Base-by-base conservation (phyloP, 92 coral and sea anemone species). In the Muricea muricata region DNA sequence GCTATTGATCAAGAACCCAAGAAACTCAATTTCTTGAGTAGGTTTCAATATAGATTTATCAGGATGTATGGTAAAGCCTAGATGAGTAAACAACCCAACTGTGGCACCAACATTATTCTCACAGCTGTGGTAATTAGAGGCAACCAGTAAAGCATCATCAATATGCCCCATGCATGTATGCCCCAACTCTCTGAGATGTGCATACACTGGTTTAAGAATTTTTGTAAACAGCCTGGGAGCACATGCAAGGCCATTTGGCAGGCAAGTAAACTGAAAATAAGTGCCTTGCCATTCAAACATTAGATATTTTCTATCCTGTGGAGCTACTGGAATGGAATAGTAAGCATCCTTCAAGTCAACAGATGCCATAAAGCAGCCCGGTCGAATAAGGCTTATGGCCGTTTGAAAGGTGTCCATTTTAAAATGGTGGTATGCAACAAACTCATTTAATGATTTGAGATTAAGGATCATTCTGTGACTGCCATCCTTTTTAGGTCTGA, bases 171-270 rank as follows among this genome's bases (percentile, higher is more conserved):
- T 75, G 50, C 71, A 65, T 32, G 31, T 52, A 46, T 77, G 72
- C 14, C 89, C 84, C 18, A 46, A 45, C 39, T 25, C 34, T 31
- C 79, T 32, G 1, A 77, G 67, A 41, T 48, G 78, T 28, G 89
- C 48, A 47, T 74, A 70, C 2, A 67, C 84, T 65, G 89, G 89
- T 78, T 85, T 85, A 37, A 85, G 65, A 12, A 78, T 39, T 78
- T 85, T 85, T 4, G 89, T 85, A 56, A 85, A 85, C 24, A 34
- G 13, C 7, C 89, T 35, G 10, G 79, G 84, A 24, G 89, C 89
- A 85, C 79, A 77, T 34, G 79, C 42, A 0, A 73, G 33, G 1
- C 79, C 79, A 73, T 73, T 73, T 7, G 79, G 79, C 20, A 69
- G 75, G 75, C 75, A 69, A 41, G 75, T 73, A 24, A 73, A 73